Base-by-base conservation (phyloP, 2,797 vertebrate species). In the Decapterus maruadsi region DNA sequence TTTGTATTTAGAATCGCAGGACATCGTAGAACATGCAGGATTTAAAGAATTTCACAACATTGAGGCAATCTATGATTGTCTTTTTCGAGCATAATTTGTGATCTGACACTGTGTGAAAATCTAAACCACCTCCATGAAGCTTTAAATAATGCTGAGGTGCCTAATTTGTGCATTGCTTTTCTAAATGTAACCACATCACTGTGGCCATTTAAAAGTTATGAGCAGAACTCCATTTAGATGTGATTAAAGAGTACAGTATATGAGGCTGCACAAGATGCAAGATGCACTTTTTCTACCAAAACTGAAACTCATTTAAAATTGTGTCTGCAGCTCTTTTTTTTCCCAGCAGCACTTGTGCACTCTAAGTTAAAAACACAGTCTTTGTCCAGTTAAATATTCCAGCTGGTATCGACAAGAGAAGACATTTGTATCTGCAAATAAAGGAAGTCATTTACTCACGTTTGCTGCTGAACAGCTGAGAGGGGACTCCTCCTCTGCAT, bases 401-500 rank as follows among this genome's bases (percentile, higher is more conserved):
- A 12, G 2, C 38, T 22, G 13, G 3, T 11, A 29, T 19, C 43
- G 14, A 11, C 11, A 42, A 45, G 14, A 19, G 14, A 38, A 26
- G 7, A 40, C 17, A 53, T 19, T 46, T 36, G 26, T 11, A 43
- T 42, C 11, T 57, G 38, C 14, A 46, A 20, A 57, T 26, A 26
- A 72, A 29, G 26, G 2, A 38, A 29, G 16, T 54, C 13, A 4
- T 26, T 12, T 81, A 89, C 91, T 92, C 57, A 92, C 91, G 0
- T 40, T 0, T 83, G 78, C 36, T 82, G 77, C 56, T 77, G 68
- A 69, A 68, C 51, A 31, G 74, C 38, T 12, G 79, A 68, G 56
- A 14, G 12, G 22, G 72, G 78, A 68, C 45, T 75, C 68, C 48
- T 81, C 54, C 48, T 81, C 54, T 87, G 80, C 90, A 89, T 92